Base-by-base conservation (phyloP, 2,113 vertebrate genomes). In the Ailuropoda melanoleuca region DNA sequence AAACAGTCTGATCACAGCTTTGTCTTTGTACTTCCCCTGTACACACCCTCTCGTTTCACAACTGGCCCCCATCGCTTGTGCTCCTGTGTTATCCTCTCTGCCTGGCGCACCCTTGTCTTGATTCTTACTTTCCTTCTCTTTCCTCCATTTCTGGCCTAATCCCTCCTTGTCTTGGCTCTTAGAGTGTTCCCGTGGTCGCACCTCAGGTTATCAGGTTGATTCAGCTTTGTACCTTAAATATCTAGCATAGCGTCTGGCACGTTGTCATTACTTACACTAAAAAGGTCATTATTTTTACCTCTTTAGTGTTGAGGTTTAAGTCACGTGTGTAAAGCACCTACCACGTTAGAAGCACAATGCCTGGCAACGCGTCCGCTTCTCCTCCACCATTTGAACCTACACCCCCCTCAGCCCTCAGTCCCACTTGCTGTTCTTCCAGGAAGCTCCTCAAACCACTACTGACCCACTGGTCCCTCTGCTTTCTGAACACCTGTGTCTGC, bases 331-430 rank as follows among this genome's bases (percentile, higher is more conserved):
- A 60, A 8, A 39, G 31, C 23, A 62, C 39, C 43, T 31, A 7
- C 31, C 14, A 24, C 0, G 24, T 31, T 23, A 31, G 55, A 29
- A 82, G 4, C 55, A 18, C 14, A 3, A 26, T 0, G 0, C 23
- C 6, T 14, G 12, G 23, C 39, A 46, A 15, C 5, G 3, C 6
- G 23, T 26, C 37, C 13, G 3, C 24, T 13, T 8, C 39, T 15
- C 72, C 12, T 26, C 72, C 39, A 46, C 39, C 70, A 3, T 46
- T 24, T 26, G 23, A 46, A 74, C 39, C 39, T 4, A 43, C 39
- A 29, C 8, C 23, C 11, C 39, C 39, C 68, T 11, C 39, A 72
- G 11, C 72, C 13, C 39, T 46, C 72, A 8, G 23, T 15, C 11
- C 70, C 70, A 43, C 6, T 26, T 13, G 13, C 12, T 31, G 23